Evolutionary conservation across 2,888 invertebrate species (phyloP), one percentile per base, ranked within the genome.

Genomic region (Andrena fulva): DNA sequence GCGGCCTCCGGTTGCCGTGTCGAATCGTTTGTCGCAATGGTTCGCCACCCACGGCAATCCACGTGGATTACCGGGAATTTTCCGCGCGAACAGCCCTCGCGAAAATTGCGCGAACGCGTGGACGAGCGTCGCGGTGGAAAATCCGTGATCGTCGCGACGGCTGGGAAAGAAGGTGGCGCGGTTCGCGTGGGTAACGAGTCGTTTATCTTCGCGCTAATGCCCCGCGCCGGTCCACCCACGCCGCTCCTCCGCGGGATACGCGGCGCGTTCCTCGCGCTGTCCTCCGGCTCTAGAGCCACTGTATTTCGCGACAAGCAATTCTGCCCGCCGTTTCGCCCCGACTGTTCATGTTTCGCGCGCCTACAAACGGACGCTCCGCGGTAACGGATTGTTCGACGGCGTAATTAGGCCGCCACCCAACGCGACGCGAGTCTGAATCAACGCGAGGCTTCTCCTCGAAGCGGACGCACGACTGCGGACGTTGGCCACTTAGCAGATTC

Each of bases 121-220:
- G 59, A n/a, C 20, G 69, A 27, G 59, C 64, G 24, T 33, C 48
- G 31, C 73, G 27, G 29, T n/a, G 42, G 78, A 68, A 78, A 74
- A 78, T 63, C 67, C 52, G 33, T 3, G 64, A 75, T 35, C 56
- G 33, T n/a, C 31, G 35, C 66, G 50, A 56, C 56, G 54, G 35
- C 27, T 52, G 16, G 42, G 35, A n/a, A 72, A 62, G 72, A 83
- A 73, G 72, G 63, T 77, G 78, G 77, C 70, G 60, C 33, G 67
- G 83, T 63, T 77, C 67, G 80, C 82, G 77, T 77, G 73, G 75
- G 78, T 75, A 79, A 81, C 80, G 64, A 76, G 67, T 84, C 86
- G 81, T 84, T 86, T 86, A 76, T 86, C 81, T 84, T 77, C 69
- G 64, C 48, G 62, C 70, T 74, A 77, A 77, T 69, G 75, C 56